phyloP scores from a whole-genome alignment of 2,113 vertebrate genomes.

The Xiphias gladius region DNA sequence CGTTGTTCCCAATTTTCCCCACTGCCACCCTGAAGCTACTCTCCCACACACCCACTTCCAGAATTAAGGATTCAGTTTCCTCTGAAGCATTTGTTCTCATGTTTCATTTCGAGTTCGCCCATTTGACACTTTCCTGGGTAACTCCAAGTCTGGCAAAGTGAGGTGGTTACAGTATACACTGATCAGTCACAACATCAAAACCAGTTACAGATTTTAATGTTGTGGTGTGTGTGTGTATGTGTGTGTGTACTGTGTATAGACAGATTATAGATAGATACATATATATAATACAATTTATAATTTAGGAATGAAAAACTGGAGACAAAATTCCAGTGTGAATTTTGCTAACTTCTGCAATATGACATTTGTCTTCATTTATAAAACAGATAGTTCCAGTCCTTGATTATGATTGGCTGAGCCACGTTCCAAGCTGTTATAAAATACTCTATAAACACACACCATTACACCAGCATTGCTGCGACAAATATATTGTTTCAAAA shows the following conservation, averaged over 20 bases:
- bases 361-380: constrained; percentile 38
- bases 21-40: constrained; percentile 6
- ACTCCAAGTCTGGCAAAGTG: not conserved
- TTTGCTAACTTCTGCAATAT: constrained; percentile 23
- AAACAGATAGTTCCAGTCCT: not conserved
- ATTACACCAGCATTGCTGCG: not conserved
- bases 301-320: constrained; percentile 4
- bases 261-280: too few species aligned
- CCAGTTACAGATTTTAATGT: too few species aligned
- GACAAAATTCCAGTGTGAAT: constrained; percentile 15
- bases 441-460: too few species aligned
- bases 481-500: not conserved
- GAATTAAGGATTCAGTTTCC: constrained; percentile 30
- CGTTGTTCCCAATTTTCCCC: constrained; percentile 36
- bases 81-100: constrained; percentile 25
- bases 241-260: too few species aligned
- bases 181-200: not conserved
- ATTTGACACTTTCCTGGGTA: constrained; percentile 15
- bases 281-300: not conserved
- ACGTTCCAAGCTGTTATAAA: too few species aligned
- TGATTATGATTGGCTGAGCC: not conserved
- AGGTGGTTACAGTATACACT: not conserved
- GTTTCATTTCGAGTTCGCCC: constrained; percentile 24
- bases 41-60: constrained; percentile 17
- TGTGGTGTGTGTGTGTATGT: too few species aligned